Evolutionary conservation across 2,888 invertebrate genomes (phyloP).

Genomic region (Drosophila peninsularis): DNA sequence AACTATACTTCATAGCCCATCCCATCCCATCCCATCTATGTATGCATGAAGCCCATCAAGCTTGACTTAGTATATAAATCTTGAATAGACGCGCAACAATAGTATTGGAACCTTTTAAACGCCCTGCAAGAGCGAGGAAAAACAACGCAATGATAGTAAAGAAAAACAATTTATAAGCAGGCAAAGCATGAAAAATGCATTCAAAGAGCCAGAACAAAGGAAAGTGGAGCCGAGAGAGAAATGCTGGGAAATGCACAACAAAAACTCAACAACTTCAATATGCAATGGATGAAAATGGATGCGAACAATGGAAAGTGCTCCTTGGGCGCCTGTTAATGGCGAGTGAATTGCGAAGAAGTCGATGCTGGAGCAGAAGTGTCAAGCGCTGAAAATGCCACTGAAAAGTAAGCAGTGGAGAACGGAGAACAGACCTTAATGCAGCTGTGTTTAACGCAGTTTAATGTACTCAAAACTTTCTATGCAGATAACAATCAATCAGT

Average conservation of each 20-base stretch:
- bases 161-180: conserved; percentile 18
- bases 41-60: background rate
- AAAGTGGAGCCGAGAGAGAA: background rate
- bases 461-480: conserved; percentile 16
- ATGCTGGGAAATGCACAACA: conserved; percentile 2
- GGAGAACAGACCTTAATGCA: background rate
- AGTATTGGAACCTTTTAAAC: conserved; percentile 10
- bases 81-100: background rate
- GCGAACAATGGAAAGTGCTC: conserved; percentile 23
- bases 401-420: background rate
- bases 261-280: conserved; percentile 25
- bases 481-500: conserved; percentile 27
- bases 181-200: conserved; percentile 56
- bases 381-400: conserved; percentile 6
- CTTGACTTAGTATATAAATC: background rate
- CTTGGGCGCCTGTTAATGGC: conserved; percentile 41
- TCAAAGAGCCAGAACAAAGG: conserved; percentile 33
- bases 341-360: conserved; percentile 47
- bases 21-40: too few relatives aligned
- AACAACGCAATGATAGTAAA: background rate
- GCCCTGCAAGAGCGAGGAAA: background rate
- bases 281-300: conserved; percentile 28
- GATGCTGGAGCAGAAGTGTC: conserved; percentile 16
- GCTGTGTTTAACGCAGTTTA: conserved; percentile 33
- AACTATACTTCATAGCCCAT: background rate